Evolutionary conservation across 2,113 vertebrate genomes (phyloP).

Genomic region (Callaeas wilsoni): DNA sequence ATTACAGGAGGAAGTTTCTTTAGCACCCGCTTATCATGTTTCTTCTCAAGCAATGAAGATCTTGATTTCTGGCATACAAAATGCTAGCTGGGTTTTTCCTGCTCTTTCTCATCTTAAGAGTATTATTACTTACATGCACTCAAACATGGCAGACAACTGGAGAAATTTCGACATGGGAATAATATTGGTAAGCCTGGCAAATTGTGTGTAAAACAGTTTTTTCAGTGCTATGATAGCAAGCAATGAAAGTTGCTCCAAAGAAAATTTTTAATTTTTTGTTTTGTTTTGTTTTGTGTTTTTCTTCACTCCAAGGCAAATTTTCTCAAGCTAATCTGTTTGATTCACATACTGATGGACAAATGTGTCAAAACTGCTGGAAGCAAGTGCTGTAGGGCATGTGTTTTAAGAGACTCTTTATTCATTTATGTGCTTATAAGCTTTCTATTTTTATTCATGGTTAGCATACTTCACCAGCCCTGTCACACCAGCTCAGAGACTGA

Average conservation of each 20-base stretch:
- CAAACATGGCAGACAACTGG: neutral
- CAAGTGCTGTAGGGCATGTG: neutral
- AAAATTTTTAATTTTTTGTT: neutral
- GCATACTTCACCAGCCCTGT: neutral
- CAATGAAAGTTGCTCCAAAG: neutral
- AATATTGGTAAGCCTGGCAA: neutral
- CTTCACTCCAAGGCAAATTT: conserved; percentile 8
- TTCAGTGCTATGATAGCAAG: neutral
- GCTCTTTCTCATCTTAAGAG: neutral
- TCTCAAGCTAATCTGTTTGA: conserved; percentile 15
- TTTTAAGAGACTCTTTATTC: conserved; percentile 36
- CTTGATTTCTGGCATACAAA: conserved; percentile 4
- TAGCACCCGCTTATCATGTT: neutral
- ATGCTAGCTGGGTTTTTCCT: neutral
- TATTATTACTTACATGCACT: neutral
- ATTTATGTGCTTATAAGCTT: neutral
- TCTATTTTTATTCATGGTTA: neutral
- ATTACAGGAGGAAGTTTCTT: neutral
- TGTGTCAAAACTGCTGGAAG: conserved; percentile 20
- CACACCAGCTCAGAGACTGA: neutral
- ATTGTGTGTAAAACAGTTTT: neutral
- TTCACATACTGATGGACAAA: conserved; percentile 25
- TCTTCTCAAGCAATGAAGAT: conserved; percentile 18
- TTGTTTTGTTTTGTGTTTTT: neutral
- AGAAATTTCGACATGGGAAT: neutral